Conservation (phyloP, 2,888 invertebrate genomes). For the Bellardia pandia region DNA sequence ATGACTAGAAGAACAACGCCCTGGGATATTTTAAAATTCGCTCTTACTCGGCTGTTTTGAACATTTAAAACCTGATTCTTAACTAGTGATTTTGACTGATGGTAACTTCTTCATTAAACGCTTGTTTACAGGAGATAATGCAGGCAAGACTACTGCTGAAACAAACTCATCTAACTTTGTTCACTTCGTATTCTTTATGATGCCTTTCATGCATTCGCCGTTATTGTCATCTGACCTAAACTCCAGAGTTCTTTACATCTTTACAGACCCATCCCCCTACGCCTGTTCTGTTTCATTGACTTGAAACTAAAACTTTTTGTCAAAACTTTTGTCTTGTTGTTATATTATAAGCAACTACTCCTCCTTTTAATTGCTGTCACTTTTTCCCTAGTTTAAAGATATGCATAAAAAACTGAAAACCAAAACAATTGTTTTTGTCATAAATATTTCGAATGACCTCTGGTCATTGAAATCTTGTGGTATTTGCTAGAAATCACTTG, state of each 20-base stretch:
- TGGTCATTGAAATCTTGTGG: conserved; percentile 72
- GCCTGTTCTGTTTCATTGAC: background rate
- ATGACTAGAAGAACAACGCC: no score
- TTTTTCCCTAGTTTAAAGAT: conserved; percentile 11
- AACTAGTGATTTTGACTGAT: no score
- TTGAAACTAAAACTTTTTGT: conserved; percentile 28
- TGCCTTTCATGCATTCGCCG: no score
- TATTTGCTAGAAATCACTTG: conserved; percentile 71
- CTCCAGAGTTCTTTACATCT: background rate
- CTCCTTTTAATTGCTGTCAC: conserved; percentile 43
- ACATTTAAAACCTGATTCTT: no score
- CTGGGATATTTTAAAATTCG: no score
- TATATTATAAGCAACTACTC: conserved; percentile 21
- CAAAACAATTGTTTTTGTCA: conserved; percentile 65
- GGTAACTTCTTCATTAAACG: no score
- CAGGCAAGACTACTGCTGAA: no score
- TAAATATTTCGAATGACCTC: conserved; percentile 71
- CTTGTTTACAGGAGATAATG: no score
- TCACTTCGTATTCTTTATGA: no score
- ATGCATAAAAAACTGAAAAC: background rate
- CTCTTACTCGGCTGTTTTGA: no score
- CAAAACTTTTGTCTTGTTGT: conserved; percentile 45
- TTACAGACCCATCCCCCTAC: no score
- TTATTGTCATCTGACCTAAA: background rate
- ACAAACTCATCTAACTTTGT: no score